Base-by-base conservation (phyloP, 2,888 invertebrate species). In the Habrosyne pyritoides region DNA sequence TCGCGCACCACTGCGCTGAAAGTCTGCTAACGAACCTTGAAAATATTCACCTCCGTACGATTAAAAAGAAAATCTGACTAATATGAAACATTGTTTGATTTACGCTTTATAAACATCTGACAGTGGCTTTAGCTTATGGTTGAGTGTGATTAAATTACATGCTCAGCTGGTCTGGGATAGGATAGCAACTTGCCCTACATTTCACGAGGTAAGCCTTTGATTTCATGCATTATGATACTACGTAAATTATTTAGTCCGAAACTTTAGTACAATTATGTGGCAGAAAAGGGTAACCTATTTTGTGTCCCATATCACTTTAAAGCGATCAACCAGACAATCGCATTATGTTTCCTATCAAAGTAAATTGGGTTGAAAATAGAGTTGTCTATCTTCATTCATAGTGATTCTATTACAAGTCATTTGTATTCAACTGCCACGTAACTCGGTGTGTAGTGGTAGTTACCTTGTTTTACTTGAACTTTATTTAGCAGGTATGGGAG, bases 321-420 rank as follows among this genome's bases (percentile, higher is more conserved):
- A 42, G 42, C n/a, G 12, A 36, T 14, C 36, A 14, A 8, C 42
- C 18, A 42, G 42, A 42, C 46, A 30, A 28, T 5, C 5, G n/a
- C 33, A 42, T 49, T 52, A n/a, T 10, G 10, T 50, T 21, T 50
- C 30, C 14, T 10, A 30, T 48, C 48, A 36, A 10, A 46, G 50
- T 53, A 30, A 47, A 46, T 46, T 30, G 28, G 21, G 14, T n/a
- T 46, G 24, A 28, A 53, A 50, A 56, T 53, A 53, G n/a, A 46
- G 14, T 28, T 26, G 30, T 56, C 56, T 18, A 46, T 50, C 49
- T 53, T 56, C 53, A 42, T 56, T 26, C 49, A n/a, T 2, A 3
- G 21, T 18, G 8, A 8, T 42, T 42, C 18, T 8, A 42, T 42
- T 18, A 42, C n/a, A 42, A 18, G 1, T n/a, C 42, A 42, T 42